These are phyloP conservation scores for Echiichthys vipera DNA, from an alignment of 2,797 vertebrate species.

Conservation along the genomic window DNA sequence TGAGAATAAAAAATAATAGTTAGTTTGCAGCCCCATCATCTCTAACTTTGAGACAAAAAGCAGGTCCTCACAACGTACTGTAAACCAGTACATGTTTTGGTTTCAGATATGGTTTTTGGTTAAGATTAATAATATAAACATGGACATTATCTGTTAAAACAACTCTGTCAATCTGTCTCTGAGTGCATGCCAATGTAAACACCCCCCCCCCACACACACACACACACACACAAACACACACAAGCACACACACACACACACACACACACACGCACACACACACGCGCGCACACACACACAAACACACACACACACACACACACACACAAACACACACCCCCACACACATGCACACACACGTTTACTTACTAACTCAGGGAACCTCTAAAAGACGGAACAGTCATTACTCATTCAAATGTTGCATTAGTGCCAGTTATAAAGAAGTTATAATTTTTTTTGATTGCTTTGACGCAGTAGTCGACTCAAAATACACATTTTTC, in stretches of 20 bases:
- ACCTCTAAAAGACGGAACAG: too few relatives aligned
- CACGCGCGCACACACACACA: conserved; percentile 37
- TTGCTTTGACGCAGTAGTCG: too few relatives aligned
- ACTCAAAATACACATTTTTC: too few relatives aligned
- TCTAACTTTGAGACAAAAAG: neutral
- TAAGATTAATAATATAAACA: conserved; percentile 32
- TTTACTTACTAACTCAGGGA: too few relatives aligned
- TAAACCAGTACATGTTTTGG: neutral
- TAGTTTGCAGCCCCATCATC: too few relatives aligned
- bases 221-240: conserved; percentile 25
- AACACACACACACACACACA: conserved; percentile 9
- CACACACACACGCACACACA: conserved; percentile 2
- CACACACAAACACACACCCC: too few relatives aligned
- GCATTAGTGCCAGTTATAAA: too few relatives aligned
- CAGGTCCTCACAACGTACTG: too few relatives aligned
- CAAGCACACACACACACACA: conserved; percentile 35
- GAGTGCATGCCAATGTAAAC: conserved; percentile 52
- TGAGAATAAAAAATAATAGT: too few relatives aligned
- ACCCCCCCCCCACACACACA: conserved; percentile 10
- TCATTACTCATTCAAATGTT: too few relatives aligned
- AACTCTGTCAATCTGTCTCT: neutral
- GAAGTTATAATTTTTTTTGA: too few relatives aligned
- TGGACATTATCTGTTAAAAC: conserved; percentile 39
- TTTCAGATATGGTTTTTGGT: neutral
- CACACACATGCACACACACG: too few relatives aligned